A percentile compares a stretch with the other conserved stretches of the same genome.
Evolutionary conservation across 2,113 vertebrate species (phyloP).

Genomic region (Monopterus albus): DNA sequence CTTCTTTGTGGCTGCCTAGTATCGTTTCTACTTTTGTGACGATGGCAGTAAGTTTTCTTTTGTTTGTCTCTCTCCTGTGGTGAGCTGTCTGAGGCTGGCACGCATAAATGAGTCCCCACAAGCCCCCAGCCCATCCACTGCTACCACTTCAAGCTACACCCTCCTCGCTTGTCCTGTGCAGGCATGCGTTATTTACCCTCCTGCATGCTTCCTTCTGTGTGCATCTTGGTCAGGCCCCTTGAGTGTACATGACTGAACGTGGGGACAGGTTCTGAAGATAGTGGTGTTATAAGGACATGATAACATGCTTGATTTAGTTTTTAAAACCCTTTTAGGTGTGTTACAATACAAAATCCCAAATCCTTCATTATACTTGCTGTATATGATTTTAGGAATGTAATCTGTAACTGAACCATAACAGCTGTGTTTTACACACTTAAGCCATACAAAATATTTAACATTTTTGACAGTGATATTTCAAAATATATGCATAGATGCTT

Average conservation of each 20-base stretch:
- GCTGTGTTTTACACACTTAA: not conserved
- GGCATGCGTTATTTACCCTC: constrained; percentile 72
- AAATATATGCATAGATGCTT: no score
- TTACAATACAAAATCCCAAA: no score
- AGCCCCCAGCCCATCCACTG: constrained; percentile 43
- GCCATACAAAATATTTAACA: not conserved
- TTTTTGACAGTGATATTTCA: not conserved
- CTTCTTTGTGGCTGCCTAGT: constrained; percentile 48
- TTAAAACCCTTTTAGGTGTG: not conserved
- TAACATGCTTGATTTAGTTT: not conserved
- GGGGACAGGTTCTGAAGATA: not conserved
- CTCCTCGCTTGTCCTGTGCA: constrained; percentile 59
- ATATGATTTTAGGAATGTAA: not conserved
- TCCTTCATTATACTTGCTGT: no score
- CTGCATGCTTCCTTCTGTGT: constrained; percentile 27
- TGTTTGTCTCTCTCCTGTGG: constrained; percentile 60
- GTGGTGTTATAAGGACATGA: not conserved
- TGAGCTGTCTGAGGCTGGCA: constrained; percentile 75
- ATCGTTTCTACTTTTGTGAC: constrained; percentile 58
- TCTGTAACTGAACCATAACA: no score
- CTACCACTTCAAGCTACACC: constrained; percentile 39
- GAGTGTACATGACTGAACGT: constrained; percentile 20
- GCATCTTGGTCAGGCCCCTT: constrained; percentile 40
- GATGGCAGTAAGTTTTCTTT: constrained; percentile 51
- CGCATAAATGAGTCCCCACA: constrained; percentile 67